Base-by-base conservation (phyloP, 2,888 invertebrate genomes). In the Meteorus cinctellus region DNA sequence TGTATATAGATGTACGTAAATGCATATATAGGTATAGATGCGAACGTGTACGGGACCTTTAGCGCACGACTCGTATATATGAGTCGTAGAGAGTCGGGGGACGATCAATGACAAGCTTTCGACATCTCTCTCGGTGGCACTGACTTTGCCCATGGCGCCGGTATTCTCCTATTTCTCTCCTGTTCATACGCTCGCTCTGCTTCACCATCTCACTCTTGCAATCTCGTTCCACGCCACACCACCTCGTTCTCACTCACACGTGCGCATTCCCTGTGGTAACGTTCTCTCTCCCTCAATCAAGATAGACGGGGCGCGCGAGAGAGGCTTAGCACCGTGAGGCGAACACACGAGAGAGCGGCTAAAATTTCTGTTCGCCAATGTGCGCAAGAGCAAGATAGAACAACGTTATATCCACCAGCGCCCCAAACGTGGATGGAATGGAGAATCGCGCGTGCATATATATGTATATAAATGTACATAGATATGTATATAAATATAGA, bases 11-110 rank as follows among this genome's bases (percentile, higher is more conserved):
- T 34, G 31, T 34, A 65, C 14, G 5, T 62, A 34, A 16, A 36
- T 34, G 19, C n/a, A 72, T 63, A 70, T 55, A 65, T 72, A 34
- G 65, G 65, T 72, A 72, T 72, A 72, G 34, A 63, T 55, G 55
- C 19, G 8, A n/a, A 27, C 88, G 87, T 86, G 88, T 88, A 89
- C 89, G 89, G 89, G 89, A 89, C 89, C 89, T 89, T 89, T 89
- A 88, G 87, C 87, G 87, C 87, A 88, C 79, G 79, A 84, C 84
- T 29, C 31, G 31, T 63, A 63, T 63, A 63, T 63, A 84, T 85
- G 72, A 69, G 73, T 68, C 74, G 76, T 77, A 74, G 79, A 78
- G 79, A 79, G 77, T 77, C 81, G 77, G 77, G 79, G 80, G 81
- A 87, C 89, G 89, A 89, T 89, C 89, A 89, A 89, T 89, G 89